These are phyloP conservation scores for Brachionus rotundiformis DNA, from an alignment of 1,140 invertebrate genomes.

Conservation along the genomic window DNA sequence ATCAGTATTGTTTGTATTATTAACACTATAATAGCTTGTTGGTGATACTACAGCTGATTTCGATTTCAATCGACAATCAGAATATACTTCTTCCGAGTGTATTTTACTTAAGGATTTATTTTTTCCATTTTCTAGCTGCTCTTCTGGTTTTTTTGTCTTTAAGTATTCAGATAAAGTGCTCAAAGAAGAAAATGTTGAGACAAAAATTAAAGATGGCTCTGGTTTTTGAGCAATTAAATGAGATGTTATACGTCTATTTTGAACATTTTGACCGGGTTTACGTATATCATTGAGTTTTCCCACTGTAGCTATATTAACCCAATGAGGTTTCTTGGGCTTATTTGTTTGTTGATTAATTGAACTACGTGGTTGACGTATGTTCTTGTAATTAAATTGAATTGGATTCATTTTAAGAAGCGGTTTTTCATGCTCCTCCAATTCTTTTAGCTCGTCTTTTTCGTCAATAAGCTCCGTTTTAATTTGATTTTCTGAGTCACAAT, in stretches of 20 bases:
- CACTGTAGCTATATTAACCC: conserved; percentile 29
- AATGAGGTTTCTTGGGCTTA: conserved; percentile 18
- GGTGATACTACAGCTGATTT: neutral
- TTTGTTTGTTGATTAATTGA: neutral
- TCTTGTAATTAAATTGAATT: conserved; percentile 50
- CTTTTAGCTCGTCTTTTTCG: conserved; percentile 4
- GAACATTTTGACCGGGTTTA: neutral
- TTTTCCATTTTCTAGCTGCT: neutral
- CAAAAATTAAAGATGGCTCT: conserved; percentile 12
- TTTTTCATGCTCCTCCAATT: neutral
- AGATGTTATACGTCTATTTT: neutral
- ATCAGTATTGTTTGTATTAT: neutral
- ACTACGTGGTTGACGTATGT: conserved; percentile 20
- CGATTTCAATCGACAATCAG: conserved; percentile 2
- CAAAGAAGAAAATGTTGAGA: conserved; percentile 27
- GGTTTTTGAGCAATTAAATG: conserved; percentile 15
- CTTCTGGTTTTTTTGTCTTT: neutral
- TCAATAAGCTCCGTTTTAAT: conserved; percentile 31
- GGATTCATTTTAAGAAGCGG: conserved; percentile 39
- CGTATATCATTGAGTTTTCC: conserved; percentile 13
- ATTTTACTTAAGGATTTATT: neutral
- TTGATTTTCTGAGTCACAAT: conserved; percentile 17
- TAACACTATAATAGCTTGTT: neutral
- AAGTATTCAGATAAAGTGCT: conserved; percentile 5
- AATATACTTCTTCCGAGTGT: conserved; percentile 27